Base-by-base conservation (phyloP, 1,140 invertebrate genomes). In the Papilio polyxenes region DNA sequence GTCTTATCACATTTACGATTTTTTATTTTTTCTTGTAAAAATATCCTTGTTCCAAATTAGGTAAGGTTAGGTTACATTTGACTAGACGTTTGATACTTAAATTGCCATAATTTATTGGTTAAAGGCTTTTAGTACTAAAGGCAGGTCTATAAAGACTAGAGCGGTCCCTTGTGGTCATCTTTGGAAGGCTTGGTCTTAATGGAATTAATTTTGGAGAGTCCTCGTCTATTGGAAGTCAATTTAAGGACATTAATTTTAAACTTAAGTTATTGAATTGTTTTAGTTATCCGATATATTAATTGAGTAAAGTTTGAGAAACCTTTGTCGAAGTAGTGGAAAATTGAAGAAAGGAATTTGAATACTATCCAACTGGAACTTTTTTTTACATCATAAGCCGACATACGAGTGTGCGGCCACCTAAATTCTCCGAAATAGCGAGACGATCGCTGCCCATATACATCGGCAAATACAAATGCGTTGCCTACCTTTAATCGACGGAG, bases 171-270 rank as follows among this genome's bases (percentile, higher is more conserved):
- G 65, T 72, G 65, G 65, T 72, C 65, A 72, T 72, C 65, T 72
- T 37, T 40, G 8, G 65, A 23, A 69, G 65, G 65, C 65, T 69
- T 69, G 10, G 65, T 72, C 37, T 72, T 72, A 72, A 72, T 72
- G 65, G 65, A 72, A 72, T 72, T 72, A 72, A 72, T 40, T 72
- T 72, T 72, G 23, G n/a, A 72, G 65, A 72, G 65, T 37, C 65
- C 65, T 65, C 62, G 62, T 72, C 31, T 15, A 37, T 72, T 40
- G 65, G 31, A 72, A 40, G 65, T 13, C 65, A 72, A 31, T 65
- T 31, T 7, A 65, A 65, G 62, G 62, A 65, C 62, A 65, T 65
- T 37, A 65, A 65, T 11, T 65, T 65, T 65, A 65, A 65, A 65
- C 62, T 9, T 65, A 31, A 65, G 20, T 65, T 31, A 53, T 9